Evolutionary conservation across 2,888 invertebrate genomes (phyloP), one percentile per base, ranked within the genome.

Genomic region (Unio delphinus): DNA sequence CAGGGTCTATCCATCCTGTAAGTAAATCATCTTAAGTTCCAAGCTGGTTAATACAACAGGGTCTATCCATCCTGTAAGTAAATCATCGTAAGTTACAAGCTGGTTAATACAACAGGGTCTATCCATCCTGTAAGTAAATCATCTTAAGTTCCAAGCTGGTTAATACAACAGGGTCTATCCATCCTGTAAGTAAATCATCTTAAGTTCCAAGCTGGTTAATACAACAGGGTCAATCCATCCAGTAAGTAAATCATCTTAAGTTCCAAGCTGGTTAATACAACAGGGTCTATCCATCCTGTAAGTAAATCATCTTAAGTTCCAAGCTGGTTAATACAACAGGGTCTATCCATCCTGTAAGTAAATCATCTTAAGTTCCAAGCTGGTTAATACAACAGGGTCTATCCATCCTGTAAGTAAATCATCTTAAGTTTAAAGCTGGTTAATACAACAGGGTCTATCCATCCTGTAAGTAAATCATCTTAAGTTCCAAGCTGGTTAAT

Each of bases 1-100:
- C 86, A 61, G 80, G 86, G 57, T 80, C 74, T 45, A 80, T 87
- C 15, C 71, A 73, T 67, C 73, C 75, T 66, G 87, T 87, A 73
- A 75, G 79, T 77, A 26, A 23, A 23, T 23, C 18, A 23, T 55
- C 59, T 64, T 23, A 20, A 17, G 64, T 64, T 18, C 23, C 23
- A 23, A 89, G 67, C 68, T 90, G 56, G 80, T 81, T 26, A 80
- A 80, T 72, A 88, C 86, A 26, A 76, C 86, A 61, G 80, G 86
- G 57, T 80, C 74, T 45, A 80, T 87, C 15, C 71, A 73, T 67
- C 73, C 75, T 66, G 87, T 87, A 73, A 75, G 79, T 77, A 26
- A 23, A 23, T 23, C 18, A 23, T 55, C 59, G 61, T 23, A 20
- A 17, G 64, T 64, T 18, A 0, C 23, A 23, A 89, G 67, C 68